Evolutionary conservation across 2,113 vertebrate species (phyloP).

Genomic region (Mirza zaza): DNA sequence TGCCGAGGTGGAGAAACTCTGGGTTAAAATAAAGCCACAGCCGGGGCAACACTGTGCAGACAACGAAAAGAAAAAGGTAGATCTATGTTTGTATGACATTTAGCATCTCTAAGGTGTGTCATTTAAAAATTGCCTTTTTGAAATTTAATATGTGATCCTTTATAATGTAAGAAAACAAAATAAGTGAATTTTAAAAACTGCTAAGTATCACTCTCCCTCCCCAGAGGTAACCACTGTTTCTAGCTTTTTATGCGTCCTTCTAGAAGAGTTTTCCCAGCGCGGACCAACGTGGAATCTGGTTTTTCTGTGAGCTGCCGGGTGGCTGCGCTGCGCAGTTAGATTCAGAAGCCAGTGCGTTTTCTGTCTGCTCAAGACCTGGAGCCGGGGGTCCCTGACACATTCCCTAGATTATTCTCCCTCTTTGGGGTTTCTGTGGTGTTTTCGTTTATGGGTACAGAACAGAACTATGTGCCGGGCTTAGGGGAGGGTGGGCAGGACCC

Average conservation of each 20-base stretch:
- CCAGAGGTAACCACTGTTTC: background rate
- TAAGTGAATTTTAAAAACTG: background rate
- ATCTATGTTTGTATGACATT: background rate
- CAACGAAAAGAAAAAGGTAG: background rate
- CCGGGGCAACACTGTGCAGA: background rate
- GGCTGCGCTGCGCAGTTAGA: background rate
- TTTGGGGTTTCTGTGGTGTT: background rate
- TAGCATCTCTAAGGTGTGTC: background rate
- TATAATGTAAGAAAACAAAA: background rate
- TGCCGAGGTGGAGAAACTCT: background rate
- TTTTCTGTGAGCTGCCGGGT: background rate
- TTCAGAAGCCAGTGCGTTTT: background rate
- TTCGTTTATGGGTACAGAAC: background rate
- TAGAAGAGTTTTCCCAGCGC: too few species aligned
- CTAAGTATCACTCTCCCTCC: background rate
- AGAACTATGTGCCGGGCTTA: background rate
- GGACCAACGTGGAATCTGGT: background rate
- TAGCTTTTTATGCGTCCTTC: background rate
- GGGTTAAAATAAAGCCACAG: background rate
- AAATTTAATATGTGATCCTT: background rate
- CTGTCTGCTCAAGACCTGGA: background rate
- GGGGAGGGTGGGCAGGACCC: background rate
- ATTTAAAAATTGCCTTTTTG: background rate
- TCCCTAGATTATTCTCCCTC: background rate
- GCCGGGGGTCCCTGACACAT: background rate